Evolutionary conservation across 2,888 invertebrate species (phyloP).

Genomic region (Tiphia femorata): DNA sequence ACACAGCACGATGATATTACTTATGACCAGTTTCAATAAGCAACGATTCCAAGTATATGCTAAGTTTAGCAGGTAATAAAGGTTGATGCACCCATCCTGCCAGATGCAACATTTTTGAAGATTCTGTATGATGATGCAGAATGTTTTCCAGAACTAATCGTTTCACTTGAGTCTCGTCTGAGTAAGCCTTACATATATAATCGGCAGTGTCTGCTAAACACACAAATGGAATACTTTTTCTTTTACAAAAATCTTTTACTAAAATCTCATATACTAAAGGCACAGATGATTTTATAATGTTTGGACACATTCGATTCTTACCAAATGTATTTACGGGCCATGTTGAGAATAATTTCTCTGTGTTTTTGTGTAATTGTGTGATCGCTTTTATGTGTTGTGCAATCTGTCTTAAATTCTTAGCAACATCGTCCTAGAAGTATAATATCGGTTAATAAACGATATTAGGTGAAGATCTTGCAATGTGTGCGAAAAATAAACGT

Average conservation of each 20-base stretch:
- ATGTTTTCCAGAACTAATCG: constrained; percentile 63
- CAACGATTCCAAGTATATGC: constrained; percentile 52
- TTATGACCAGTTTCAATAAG: constrained; percentile 60
- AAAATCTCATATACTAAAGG: not conserved
- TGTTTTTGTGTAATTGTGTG: constrained; percentile 42
- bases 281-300: constrained; percentile 3
- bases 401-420: constrained; percentile 46
- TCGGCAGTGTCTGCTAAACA: constrained; percentile 43
- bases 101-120: constrained; percentile 65
- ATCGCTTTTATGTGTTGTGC: constrained; percentile 48
- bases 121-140: constrained; percentile 62
- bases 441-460: not conserved
- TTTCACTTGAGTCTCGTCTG: constrained; percentile 63
- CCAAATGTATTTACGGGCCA: constrained; percentile 59
- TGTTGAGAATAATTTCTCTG: constrained; percentile 54
- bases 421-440: constrained; percentile 47
- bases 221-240: constrained; percentile 6
- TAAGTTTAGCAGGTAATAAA: constrained; percentile 54
- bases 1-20: constrained; percentile 36
- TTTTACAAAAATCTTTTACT: not conserved
- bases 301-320: constrained; percentile 28
- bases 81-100: constrained; percentile 69
- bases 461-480: not conserved
- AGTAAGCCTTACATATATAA: constrained; percentile 55
- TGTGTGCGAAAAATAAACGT: not conserved